phyloP scores from a whole-genome alignment of 2,797 vertebrate genomes.

The Distichodus sexfasciatus region DNA sequence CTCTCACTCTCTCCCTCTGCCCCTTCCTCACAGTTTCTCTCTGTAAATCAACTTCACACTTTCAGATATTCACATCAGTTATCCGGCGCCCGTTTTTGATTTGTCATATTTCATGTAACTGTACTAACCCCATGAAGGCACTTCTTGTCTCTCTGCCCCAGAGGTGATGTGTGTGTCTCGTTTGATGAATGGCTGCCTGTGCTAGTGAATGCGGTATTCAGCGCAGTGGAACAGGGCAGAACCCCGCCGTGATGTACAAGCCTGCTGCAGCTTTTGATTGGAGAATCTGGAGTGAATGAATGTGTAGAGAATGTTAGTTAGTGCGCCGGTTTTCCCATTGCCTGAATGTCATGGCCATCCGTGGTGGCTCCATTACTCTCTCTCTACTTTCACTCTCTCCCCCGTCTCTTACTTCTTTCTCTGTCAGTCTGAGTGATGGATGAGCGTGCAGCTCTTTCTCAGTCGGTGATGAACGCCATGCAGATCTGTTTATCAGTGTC shows the following conservation, averaged over 20 bases:
- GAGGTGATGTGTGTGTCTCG: background rate
- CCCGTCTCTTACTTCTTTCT: no score
- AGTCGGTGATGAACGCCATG: background rate
- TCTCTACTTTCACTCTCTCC: no score
- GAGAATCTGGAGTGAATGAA: conserved; percentile 2
- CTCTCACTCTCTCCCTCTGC: background rate
- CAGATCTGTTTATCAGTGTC: background rate
- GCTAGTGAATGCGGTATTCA: conserved; percentile 5
- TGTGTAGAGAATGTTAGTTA: background rate
- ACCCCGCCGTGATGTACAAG: background rate
- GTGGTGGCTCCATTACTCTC: background rate
- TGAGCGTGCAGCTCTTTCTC: background rate
- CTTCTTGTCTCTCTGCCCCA: background rate
- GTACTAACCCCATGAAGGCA: background rate
- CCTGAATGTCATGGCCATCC: background rate
- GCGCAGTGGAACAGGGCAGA: background rate
- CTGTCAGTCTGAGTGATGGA: conserved; percentile 7
- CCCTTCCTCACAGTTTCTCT: background rate
- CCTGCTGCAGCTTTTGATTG: conserved; percentile 2
- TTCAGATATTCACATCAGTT: background rate
- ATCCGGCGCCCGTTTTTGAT: background rate
- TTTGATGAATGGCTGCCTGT: conserved; percentile 3
- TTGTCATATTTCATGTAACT: background rate
- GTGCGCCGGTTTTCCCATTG: background rate
- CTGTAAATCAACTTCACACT: background rate